Evolutionary conservation across 2,888 invertebrate species (phyloP), one percentile per base, ranked within the genome.

Genomic region (Phasia obesa): DNA sequence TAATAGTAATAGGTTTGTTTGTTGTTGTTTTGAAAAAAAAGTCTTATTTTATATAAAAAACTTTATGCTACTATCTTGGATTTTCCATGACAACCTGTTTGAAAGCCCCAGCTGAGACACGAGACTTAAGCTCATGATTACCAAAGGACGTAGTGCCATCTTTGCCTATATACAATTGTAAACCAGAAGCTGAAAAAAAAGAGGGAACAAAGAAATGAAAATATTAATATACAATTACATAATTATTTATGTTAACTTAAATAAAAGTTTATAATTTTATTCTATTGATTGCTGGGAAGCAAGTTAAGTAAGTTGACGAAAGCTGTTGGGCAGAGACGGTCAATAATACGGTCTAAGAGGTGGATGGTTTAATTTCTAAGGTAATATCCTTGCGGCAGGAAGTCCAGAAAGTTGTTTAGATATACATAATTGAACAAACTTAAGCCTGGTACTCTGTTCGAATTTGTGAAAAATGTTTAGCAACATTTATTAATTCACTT

Each of bases 131-230:
- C 90, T 95, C 96, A 88, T 96, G 96, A 87, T 95, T 95, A 86
- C 97, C 97, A 86, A 97, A 93, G 67, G 97, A 96, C 42, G 97
- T 96, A 74, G 96, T 96, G 81, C 97, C 97, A 92, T 97, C 97
- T 91, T 96, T 96, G 76, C 95, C 95, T 86, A 98, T 97, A 91
- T 96, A 97, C 89, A 98, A 92, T 92, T 97, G 97, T 87, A 98
- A 94, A 4, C 98, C 98, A 62, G 97, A 95, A 87, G 95, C 97
- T 97, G 91, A 69, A 19, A 67, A 44, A 47, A 51, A 31, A 0
- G 55, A 31, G 70, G 19, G 25, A 65, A 47, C 35, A 42, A 17
- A n/a, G 23, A 51, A 49, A 21, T n/a, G n/a, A 35, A 49, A 38
- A 23, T 17, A 2, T 19, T 11, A 35, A 47, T 3, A 47, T 47